Percentiles rank a stretch among this genome's conserved stretches.
These are phyloP conservation scores for Temnothorax unifasciatus DNA, from an alignment of 2,888 invertebrate species.

Conservation along the genomic window DNA sequence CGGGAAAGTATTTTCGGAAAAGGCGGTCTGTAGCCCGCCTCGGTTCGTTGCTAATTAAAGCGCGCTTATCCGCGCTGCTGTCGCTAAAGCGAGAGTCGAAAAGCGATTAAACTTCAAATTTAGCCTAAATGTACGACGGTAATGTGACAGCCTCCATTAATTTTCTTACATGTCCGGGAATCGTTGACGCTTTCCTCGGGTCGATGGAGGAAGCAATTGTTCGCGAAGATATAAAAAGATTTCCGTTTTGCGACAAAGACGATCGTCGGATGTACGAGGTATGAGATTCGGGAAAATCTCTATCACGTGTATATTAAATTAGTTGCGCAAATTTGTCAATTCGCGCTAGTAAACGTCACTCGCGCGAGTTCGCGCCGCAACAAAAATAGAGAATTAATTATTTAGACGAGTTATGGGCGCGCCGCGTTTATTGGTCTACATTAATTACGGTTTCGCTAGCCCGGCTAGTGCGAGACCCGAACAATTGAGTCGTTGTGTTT, in stretches of 20 bases:
- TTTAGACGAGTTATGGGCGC: conserved; percentile 50
- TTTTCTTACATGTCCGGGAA: conserved; percentile 58
- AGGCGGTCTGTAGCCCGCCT: conserved; percentile 46
- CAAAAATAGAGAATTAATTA: conserved; percentile 51
- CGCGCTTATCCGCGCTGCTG: conserved; percentile 47
- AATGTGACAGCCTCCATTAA: conserved; percentile 67
- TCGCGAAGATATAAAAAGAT: conserved; percentile 67
- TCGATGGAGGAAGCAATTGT: conserved; percentile 45
- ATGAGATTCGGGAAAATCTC: not conserved
- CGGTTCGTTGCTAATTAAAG: conserved; percentile 63
- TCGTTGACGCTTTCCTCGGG: conserved; percentile 54
- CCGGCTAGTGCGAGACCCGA: conserved; percentile 57
- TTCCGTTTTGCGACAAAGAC: not conserved
- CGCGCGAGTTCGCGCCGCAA: conserved; percentile 24
- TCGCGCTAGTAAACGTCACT: conserved; percentile 47
- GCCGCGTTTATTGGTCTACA: conserved; percentile 50
- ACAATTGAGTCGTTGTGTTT: conserved; percentile 67
- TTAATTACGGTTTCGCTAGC: conserved; percentile 65
- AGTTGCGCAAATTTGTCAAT: conserved; percentile 15
- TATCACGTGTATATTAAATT: conserved; percentile 13
- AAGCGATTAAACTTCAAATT: conserved; percentile 61
- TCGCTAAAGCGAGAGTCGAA: conserved; percentile 58
- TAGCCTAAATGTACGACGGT: conserved; percentile 61
- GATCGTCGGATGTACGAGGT: not conserved
- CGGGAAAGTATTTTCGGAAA: conserved; percentile 64